A percentile compares a stretch with the other conserved stretches of the same genome.
These are phyloP conservation scores for Antitype chi DNA, from an alignment of 2,888 invertebrate genomes.

Conservation along the genomic window DNA sequence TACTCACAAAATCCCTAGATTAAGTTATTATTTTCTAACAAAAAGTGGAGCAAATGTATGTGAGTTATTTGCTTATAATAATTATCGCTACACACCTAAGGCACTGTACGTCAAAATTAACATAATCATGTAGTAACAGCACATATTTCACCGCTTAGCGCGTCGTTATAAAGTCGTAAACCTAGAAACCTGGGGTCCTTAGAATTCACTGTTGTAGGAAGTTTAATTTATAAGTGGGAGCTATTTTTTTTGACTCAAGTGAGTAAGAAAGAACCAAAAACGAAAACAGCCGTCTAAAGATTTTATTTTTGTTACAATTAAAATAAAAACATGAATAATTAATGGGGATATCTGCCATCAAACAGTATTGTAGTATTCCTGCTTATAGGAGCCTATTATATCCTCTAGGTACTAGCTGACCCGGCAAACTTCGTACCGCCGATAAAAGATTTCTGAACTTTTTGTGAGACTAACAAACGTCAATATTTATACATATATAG, in stretches of 20 bases:
- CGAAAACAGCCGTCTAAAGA: no score
- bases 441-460: no score
- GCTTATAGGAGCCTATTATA: no score
- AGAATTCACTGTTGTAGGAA: slow-evolving; percentile 65
- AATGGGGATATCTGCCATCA: no score
- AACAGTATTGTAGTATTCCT: no score
- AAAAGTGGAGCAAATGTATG: slow-evolving; percentile 32
- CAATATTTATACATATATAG: no score
- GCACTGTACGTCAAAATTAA: slow-evolving; percentile 56
- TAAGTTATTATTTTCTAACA: slow-evolving; percentile 36
- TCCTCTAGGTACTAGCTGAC: no score
- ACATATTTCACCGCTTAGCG: slow-evolving; percentile 84
- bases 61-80: slow-evolving; percentile 48
- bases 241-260: not conserved
- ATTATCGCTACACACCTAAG: slow-evolving; percentile 53
- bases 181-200: slow-evolving; percentile 84
- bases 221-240: slow-evolving; percentile 65
- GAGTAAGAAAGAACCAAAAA: not conserved
- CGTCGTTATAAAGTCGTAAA: slow-evolving; percentile 88
- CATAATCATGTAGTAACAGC: slow-evolving; percentile 72
- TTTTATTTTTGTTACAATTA: no score
- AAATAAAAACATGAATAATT: no score
- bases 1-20: slow-evolving; percentile 13
- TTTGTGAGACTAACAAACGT: no score
- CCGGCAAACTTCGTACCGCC: no score